phyloP scores from a whole-genome alignment of 1,140 invertebrate genomes.

The Adelges cooleyi region DNA sequence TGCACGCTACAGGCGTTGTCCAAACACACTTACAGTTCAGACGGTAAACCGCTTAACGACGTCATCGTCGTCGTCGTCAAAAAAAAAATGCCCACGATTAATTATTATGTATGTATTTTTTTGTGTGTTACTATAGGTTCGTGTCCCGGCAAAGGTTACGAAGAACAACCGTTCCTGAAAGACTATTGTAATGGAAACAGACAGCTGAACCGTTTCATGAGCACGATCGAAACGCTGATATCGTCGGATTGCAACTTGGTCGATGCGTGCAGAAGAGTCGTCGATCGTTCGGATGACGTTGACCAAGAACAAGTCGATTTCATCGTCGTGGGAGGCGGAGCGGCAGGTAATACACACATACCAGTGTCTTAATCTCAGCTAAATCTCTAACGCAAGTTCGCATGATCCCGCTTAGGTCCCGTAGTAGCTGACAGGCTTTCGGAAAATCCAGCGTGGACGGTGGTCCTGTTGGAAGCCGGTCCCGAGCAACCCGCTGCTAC shows the following conservation, averaged over 20 bases:
- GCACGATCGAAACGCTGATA: slow-evolving; percentile 38
- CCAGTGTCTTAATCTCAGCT: too few species aligned
- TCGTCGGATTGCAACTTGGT: slow-evolving; percentile 42
- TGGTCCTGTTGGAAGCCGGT: slow-evolving; percentile 49
- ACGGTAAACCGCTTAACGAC: too few species aligned
- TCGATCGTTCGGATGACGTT: neutral
- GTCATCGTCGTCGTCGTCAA: too few species aligned
- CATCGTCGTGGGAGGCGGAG: slow-evolving; percentile 35
- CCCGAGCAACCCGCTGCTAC: slow-evolving; percentile 46
- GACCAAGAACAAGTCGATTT: slow-evolving; percentile 37
- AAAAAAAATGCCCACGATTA: too few species aligned
- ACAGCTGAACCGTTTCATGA: slow-evolving; percentile 39
- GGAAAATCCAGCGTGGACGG: slow-evolving; percentile 38
- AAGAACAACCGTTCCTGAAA: neutral
- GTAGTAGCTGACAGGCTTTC: slow-evolving; percentile 46
- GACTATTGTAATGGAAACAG: neutral
- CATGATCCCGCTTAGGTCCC: slow-evolving; percentile 32
- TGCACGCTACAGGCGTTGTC: too few species aligned
- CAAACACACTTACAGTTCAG: too few species aligned
- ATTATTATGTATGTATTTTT: too few species aligned
- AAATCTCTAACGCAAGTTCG: too few species aligned
- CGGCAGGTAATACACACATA: too few species aligned
- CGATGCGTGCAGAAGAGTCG: slow-evolving; percentile 39
- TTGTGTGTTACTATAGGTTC: too few species aligned
- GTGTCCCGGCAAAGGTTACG: neutral